Percentiles rank a stretch among this genome's conserved stretches.
Conservation (phyloP, 2,113 vertebrate genomes). For the Urocitellus parryii region DNA sequence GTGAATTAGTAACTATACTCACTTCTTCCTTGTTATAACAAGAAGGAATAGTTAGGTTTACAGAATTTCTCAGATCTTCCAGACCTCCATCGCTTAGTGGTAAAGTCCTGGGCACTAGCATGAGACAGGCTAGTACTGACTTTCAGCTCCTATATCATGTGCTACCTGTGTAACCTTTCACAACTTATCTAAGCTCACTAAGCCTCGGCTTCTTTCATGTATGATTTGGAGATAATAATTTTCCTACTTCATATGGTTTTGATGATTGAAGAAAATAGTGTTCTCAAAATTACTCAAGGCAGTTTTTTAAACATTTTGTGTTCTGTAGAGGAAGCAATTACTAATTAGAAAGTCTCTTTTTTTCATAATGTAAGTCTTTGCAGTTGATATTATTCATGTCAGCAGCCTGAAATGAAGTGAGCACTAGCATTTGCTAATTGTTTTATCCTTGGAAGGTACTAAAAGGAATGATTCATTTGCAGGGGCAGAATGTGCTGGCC, state of each 20-base stretch:
- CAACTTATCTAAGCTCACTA: neutral
- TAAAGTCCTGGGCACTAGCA: neutral
- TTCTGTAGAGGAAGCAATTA: conserved; percentile 11
- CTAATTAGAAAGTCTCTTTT: neutral
- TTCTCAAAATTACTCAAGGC: neutral
- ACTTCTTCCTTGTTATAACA: neutral
- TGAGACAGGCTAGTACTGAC: neutral
- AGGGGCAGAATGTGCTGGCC: neutral
- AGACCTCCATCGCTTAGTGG: neutral
- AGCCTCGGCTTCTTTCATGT: neutral
- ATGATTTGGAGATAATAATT: neutral
- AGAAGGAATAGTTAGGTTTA: neutral
- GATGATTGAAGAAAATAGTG: neutral
- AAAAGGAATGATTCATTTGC: neutral
- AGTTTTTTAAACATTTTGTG: neutral
- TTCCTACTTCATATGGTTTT: neutral
- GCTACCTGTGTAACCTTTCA: neutral
- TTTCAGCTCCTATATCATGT: neutral
- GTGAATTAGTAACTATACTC: neutral
- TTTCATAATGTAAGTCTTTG: neutral
- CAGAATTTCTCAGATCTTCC: neutral
- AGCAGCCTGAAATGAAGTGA: neutral
- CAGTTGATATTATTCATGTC: neutral
- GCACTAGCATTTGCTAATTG: neutral
- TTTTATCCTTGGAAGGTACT: neutral